Evolutionary conservation across 2,888 invertebrate species (phyloP).

Genomic region (Slavum lentiscoides): DNA sequence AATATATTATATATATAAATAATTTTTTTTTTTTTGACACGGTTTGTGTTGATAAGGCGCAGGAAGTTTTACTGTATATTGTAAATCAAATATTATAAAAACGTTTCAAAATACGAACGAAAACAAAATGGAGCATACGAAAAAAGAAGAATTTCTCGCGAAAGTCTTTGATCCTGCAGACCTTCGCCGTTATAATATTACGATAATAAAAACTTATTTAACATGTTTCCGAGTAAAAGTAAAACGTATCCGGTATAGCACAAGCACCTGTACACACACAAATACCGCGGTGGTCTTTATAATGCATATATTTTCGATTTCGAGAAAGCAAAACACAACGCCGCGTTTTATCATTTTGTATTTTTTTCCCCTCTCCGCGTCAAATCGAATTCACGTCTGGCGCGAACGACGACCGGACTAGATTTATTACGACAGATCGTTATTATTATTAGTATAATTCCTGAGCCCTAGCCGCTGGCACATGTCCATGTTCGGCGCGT

Average conservation of each 20-base stretch:
- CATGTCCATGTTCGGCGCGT: slow-evolving; percentile 29
- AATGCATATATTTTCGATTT: slow-evolving; percentile 2
- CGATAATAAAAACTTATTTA: neutral
- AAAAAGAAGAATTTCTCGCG: slow-evolving; percentile 1
- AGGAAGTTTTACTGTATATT: no score
- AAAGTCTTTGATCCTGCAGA: slow-evolving; percentile 23
- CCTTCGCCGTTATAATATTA: neutral
- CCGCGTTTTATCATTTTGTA: neutral
- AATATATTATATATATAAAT: no score
- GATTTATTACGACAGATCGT: slow-evolving; percentile 20
- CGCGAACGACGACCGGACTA: slow-evolving; percentile 1
- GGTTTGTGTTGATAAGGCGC: no score
- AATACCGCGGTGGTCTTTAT: neutral
- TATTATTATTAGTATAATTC: slow-evolving; percentile 11
- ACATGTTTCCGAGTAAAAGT: slow-evolving; percentile 27
- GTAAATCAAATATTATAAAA: no score
- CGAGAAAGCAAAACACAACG: slow-evolving; percentile 26
- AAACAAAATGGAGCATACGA: neutral
- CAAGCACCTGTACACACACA: neutral
- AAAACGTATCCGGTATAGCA: slow-evolving; percentile 18
- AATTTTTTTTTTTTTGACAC: no score
- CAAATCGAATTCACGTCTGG: slow-evolving; percentile 30
- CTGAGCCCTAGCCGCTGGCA: slow-evolving; percentile 23
- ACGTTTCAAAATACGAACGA: no score
- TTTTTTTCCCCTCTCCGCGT: slow-evolving; percentile 6